Base-by-base conservation (phyloP, 2,888 invertebrate genomes). In the Ernsta delagoae region DNA sequence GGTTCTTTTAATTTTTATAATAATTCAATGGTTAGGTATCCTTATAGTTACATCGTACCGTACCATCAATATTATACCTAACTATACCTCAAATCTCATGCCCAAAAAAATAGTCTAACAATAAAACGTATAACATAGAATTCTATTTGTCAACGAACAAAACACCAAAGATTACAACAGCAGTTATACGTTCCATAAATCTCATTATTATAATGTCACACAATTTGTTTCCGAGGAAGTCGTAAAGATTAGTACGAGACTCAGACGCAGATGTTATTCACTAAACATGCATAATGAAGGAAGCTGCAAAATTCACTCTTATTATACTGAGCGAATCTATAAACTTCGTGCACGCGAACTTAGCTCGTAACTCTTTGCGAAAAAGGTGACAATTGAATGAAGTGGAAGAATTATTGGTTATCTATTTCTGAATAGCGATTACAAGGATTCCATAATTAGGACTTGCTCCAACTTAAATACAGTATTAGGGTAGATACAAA, bases 391-490 rank as follows among this genome's bases (percentile, higher is more conserved):
- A 68, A 43, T 66, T 16, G 61, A 5, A 67, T 65, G 24, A 53
- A 54, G n/a, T 70, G 31, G 11, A 43, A 41, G 8, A 56, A 8
- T 70, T 71, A 71, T 71, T 45, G 57, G 48, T 59, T 65, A 68
- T 6, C 70, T 72, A 72, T 75, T 73, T 78, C 79, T 79, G 79
- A 78, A 78, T 80, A 79, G 79, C 71, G 70, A 65, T 65, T 77
- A 79, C 76, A 78, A 77, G 76, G 79, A 78, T 81, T 82, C 80
- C 77, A 81, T 80, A 78, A 83, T 85, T 82, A 79, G 77, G 75
- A 76, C 75, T 78, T 75, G 75, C 75, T 73, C 77, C 73, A 75
- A 75, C 75, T 78, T 76, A 24, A 36, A 41, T 43, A 50, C 60
- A 72, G 78, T 77, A 78, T 80, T 84, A 60, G n/a, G 36, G 61